Base-by-base conservation (phyloP, 2,113 vertebrate species). In the Tachycineta bicolor region DNA sequence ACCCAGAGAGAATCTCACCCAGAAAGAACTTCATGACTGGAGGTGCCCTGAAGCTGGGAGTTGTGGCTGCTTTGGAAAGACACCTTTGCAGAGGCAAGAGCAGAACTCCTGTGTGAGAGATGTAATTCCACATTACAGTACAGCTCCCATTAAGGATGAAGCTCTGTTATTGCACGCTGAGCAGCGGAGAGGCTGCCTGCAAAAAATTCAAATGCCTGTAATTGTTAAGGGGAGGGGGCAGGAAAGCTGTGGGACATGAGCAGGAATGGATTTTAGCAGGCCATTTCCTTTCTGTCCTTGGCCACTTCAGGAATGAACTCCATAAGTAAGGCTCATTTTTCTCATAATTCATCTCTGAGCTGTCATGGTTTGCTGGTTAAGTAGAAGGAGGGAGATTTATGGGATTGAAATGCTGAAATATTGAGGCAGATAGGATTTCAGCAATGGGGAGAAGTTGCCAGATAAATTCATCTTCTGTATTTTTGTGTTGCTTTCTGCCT, bases 361-460 rank as follows among this genome's bases (percentile, higher is more conserved):
- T 1, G 85, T 96, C 96, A 91, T 71, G 93, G 86, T 95, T 97
- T 96, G 93, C 93, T 94, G 93, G 68, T 74, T 96, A 84, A 91
- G 71, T 63, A 59, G 71, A 95, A 63, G 71, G 87, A 64, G 64
- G 68, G 71, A 90, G 91, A 97, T 97, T 97, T 92, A 96, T 94
- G 96, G 95, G 77, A 94, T 58, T 60, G 87, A 74, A 90, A 92
- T 82, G 76, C 92, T 95, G 92, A 82, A 93, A 84, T 78, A 71
- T 84, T 75, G 87, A 71, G 69, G 84, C 90, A 96, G 82, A 84
- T 67, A 60, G 52, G 81, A 74, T 93, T 52, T 24, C 60, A 65
- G 92, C 90, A 68, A 49, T 37, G 49, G 83, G 73, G 71, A 65
- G 65, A 34, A 29, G 83, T 73, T 77, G 93, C 92, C 82, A 87